phyloP scores from a whole-genome alignment of 2,797 vertebrate genomes.

The Aldrovandia affinis region DNA sequence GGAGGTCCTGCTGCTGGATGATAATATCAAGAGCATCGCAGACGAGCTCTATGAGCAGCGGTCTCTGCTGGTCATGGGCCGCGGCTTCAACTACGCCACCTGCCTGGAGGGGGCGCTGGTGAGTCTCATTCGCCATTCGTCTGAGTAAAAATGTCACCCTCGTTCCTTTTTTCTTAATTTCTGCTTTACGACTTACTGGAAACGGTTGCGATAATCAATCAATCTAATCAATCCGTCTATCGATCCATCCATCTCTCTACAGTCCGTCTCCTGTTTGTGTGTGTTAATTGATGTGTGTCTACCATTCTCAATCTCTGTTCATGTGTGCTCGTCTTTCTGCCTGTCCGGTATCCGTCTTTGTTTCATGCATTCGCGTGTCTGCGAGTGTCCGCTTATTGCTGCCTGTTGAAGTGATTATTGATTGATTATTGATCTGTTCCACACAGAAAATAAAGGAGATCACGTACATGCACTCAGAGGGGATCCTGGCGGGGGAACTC shows the following conservation, averaged over 20 bases:
- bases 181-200: not conserved
- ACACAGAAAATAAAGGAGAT: constrained; percentile 97
- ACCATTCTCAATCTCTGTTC: no score
- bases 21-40: constrained; percentile 86
- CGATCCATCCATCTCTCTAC: not conserved
- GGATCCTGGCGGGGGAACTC: constrained; percentile 92
- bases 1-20: constrained; percentile 85
- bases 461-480: constrained; percentile 97
- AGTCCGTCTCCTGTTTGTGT: no score
- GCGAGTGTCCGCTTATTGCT: no score
- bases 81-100: constrained; percentile 93
- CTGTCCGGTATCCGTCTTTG: no score
- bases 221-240: no score
- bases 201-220: no score
- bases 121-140: constrained; percentile 52
- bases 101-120: constrained; percentile 96
- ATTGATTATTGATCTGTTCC: not conserved
- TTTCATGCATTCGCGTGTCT: no score
- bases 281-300: no score
- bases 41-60: constrained; percentile 86
- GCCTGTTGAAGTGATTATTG: no score
- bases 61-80: constrained; percentile 93
- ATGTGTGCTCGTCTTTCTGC: no score
- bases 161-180: not conserved
- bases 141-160: not conserved